phyloP scores from a whole-genome alignment of 2,797 vertebrate genomes.

The Takifugu ocellatus region DNA sequence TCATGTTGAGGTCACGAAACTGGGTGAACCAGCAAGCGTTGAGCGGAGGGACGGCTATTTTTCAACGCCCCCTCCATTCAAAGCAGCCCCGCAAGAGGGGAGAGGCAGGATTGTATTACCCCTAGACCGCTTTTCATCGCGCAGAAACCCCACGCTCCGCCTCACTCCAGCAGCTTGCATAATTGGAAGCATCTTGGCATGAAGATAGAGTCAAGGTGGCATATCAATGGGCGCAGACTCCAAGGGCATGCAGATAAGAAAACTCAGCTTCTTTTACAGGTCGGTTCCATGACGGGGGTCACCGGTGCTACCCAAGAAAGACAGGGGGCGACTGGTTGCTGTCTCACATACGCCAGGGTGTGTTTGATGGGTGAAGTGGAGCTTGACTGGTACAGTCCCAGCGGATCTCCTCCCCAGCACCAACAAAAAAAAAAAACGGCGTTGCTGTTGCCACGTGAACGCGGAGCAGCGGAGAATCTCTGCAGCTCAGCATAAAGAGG shows the following conservation, averaged over 20 bases:
- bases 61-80: conserved; percentile 22
- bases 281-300: conserved; percentile 64
- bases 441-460: conserved; percentile 35
- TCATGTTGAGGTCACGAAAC: conserved; percentile 37
- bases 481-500: conserved; percentile 25
- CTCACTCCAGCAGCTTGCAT: conserved; percentile 78
- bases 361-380: conserved; percentile 41
- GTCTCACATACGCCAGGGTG: conserved; percentile 62
- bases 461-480: conserved; percentile 16
- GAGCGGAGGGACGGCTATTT: conserved; percentile 36
- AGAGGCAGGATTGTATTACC: conserved; percentile 66
- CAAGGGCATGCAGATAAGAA: conserved; percentile 79
- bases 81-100: neutral
- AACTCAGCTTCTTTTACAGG: conserved; percentile 64
- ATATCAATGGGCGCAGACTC: conserved; percentile 75
- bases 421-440: conserved; percentile 38
- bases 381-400: conserved; percentile 36
- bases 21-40: conserved; percentile 34
- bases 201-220: conserved; percentile 80
- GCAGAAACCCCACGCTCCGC: conserved; percentile 70
- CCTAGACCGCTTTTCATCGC: conserved; percentile 66
- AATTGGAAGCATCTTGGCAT: conserved; percentile 83
- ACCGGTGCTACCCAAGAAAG: conserved; percentile 55
- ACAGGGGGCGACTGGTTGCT: conserved; percentile 30
- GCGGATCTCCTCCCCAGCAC: conserved; percentile 39